Evolutionary conservation across 2,113 vertebrate genomes (phyloP).

Genomic region (Tetraodon nigroviridis): DNA sequence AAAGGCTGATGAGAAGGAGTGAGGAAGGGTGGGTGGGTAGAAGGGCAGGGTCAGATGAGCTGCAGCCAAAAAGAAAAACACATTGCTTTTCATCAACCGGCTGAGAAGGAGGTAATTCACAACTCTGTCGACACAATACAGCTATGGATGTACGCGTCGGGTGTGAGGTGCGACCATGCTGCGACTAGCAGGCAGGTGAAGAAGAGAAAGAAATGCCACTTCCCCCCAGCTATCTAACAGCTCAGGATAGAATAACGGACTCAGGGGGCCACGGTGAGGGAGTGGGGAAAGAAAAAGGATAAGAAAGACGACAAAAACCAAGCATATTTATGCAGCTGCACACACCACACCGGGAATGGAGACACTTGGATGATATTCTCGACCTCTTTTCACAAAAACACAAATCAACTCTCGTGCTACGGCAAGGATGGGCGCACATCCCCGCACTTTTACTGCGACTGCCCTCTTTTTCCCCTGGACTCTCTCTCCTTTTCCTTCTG

Average conservation of each 20-base stretch:
- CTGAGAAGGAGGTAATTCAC: conserved; percentile 70
- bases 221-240: conserved; percentile 38
- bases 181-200: conserved; percentile 55
- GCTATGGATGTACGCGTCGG: conserved; percentile 41
- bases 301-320: conserved; percentile 42
- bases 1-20: conserved; percentile 56
- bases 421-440: conserved; percentile 61
- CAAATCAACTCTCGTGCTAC: conserved; percentile 55
- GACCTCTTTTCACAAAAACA: conserved; percentile 57
- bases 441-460: conserved; percentile 49
- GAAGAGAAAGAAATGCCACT: conserved; percentile 57
- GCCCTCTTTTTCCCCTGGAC: conserved; percentile 24
- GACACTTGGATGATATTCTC: conserved; percentile 49
- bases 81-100: conserved; percentile 63
- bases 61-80: conserved; percentile 66
- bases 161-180: conserved; percentile 53
- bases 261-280: conserved; percentile 20
- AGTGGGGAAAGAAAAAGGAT: conserved; percentile 12
- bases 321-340: conserved; percentile 25
- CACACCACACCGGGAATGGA: conserved; percentile 25
- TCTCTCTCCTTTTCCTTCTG: conserved; percentile 42
- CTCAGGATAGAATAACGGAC: conserved; percentile 47
- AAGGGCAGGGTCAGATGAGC: conserved; percentile 64
- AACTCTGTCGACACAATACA: conserved; percentile 62
- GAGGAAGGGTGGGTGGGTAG: conserved; percentile 20